Percentiles rank a stretch among this genome's conserved stretches.
Evolutionary conservation across 2,113 vertebrate species (phyloP).

Genomic region (Passer domesticus): DNA sequence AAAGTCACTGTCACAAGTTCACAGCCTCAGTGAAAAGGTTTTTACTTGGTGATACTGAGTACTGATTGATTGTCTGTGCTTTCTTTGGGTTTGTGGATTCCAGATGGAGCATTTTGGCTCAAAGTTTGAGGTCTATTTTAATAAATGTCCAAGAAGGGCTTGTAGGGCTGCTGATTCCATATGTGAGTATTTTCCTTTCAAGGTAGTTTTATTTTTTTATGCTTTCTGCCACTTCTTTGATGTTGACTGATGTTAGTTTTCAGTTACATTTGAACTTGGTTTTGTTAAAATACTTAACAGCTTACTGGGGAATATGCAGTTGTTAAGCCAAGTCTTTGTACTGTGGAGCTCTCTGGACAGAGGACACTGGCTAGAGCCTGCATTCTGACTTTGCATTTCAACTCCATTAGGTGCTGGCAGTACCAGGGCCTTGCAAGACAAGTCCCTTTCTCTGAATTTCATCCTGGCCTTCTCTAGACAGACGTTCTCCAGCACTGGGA

Average conservation of each 20-base stretch:
- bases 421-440: background rate
- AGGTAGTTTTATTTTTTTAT: background rate
- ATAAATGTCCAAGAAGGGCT: background rate
- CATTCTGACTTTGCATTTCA: background rate
- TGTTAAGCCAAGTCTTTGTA: background rate
- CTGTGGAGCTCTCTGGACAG: background rate
- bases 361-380: background rate
- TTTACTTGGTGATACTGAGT: background rate
- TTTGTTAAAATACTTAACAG: background rate
- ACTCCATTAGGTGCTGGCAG: fast-evolving
- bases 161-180: background rate
- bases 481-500: background rate
- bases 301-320: background rate
- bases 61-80: background rate
- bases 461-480: background rate
- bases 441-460: background rate
- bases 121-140: background rate
- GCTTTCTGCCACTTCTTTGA: background rate
- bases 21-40: background rate
- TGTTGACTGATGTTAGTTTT: background rate
- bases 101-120: background rate
- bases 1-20: background rate
- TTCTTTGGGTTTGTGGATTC: background rate
- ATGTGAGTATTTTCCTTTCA: background rate
- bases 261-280: background rate